These are phyloP conservation scores for Brachyistius frenatus DNA, from an alignment of 2,113 vertebrate species.

Conservation along the genomic window DNA sequence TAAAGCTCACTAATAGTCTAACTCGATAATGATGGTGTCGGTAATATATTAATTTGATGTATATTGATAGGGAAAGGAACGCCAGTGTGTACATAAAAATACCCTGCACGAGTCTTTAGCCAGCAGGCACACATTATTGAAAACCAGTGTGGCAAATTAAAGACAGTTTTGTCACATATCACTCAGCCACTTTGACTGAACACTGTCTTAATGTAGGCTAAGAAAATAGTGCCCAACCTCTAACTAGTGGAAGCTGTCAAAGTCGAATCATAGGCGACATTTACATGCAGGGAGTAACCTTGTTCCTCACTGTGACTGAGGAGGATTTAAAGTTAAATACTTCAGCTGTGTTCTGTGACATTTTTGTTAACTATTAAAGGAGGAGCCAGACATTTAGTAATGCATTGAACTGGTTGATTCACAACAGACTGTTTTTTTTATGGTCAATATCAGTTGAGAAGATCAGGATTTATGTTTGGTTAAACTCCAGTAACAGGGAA, in stretches of 20 bases:
- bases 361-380: background rate
- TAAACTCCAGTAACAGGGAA: background rate
- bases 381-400: no score
- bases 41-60: constrained; percentile 75
- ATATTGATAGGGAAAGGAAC: constrained; percentile 57
- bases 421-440: no score
- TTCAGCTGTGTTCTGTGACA: constrained; percentile 6
- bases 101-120: constrained; percentile 63
- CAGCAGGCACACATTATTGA: constrained; percentile 36
- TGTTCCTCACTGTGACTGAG: constrained; percentile 10
- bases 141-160: constrained; percentile 33
- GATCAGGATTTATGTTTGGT: background rate
- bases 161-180: constrained; percentile 21
- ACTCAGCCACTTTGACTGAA: constrained; percentile 31
- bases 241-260: constrained; percentile 6
- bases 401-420: background rate
- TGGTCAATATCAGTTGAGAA: accelerated
- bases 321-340: constrained; percentile 11
- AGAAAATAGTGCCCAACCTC: constrained; percentile 17
- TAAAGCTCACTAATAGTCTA: constrained; percentile 75
- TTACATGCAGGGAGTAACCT: constrained; percentile 22
- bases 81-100: constrained; percentile 71
- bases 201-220: constrained; percentile 57
- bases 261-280: constrained; percentile 25
- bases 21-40: constrained; percentile 65